phyloP scores from a whole-genome alignment of 2,888 invertebrate species.

The Venusia cambrica region DNA sequence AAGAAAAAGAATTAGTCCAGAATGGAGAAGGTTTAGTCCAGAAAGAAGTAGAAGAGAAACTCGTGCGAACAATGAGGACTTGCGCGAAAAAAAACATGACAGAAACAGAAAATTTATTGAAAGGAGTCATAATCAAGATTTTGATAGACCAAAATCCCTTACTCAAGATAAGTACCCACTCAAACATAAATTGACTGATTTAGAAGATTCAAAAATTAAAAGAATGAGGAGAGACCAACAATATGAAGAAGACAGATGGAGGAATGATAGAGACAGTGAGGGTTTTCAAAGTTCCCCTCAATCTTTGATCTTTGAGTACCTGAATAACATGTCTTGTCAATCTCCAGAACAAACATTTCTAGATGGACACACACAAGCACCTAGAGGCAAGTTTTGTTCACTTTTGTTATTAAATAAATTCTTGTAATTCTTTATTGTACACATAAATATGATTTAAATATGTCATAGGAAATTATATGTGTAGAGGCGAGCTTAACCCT shows the following conservation, averaged over 20 bases:
- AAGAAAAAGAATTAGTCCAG: constrained; percentile 12
- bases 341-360: constrained; percentile 55
- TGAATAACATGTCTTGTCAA: constrained; percentile 48
- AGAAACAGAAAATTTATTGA: constrained; percentile 39
- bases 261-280: constrained; percentile 33
- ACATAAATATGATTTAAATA: too few relatives aligned
- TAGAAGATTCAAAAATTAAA: constrained; percentile 55
- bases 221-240: constrained; percentile 40
- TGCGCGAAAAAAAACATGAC: constrained; percentile 35
- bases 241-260: constrained; percentile 30
- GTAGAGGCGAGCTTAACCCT: too few relatives aligned
- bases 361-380: constrained; percentile 33
- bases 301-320: constrained; percentile 24
- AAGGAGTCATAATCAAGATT: constrained; percentile 29
- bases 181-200: constrained; percentile 46
- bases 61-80: constrained; percentile 37
- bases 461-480: too few relatives aligned
- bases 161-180: constrained; percentile 34
- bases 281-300: constrained; percentile 21
- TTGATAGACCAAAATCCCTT: constrained; percentile 31
- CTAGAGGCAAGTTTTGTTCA: constrained; percentile 48
- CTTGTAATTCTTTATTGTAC: too few relatives aligned
- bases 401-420: background rate
- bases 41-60: constrained; percentile 36
- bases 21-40: constrained; percentile 34